These are phyloP conservation scores for Cheirogaleus major DNA, from an alignment of 2,797 vertebrate genomes.

Conservation along the genomic window DNA sequence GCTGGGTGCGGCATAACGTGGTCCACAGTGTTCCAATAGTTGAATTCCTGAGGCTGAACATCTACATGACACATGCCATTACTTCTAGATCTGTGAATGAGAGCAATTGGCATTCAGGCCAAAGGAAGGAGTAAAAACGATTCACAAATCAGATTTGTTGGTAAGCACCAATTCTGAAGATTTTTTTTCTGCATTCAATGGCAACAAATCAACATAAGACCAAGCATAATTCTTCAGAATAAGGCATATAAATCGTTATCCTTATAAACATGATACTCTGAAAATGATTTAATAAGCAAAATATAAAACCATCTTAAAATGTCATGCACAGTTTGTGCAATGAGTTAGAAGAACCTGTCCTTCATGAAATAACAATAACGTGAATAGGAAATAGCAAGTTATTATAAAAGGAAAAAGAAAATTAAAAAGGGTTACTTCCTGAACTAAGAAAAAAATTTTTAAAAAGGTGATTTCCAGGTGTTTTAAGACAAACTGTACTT, in stretches of 20 bases:
- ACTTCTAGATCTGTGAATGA: too few relatives aligned
- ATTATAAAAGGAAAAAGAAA: background rate
- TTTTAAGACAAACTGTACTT: background rate
- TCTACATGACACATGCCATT: rapidly evolving
- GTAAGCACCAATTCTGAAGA: background rate
- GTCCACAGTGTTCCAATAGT: rapidly evolving
- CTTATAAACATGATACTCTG: background rate
- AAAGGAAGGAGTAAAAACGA: rapidly evolving
- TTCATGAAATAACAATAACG: background rate
- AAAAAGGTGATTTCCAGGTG: background rate
- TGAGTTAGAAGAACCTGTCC: background rate
- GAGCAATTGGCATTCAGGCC: background rate
- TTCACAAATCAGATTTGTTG: background rate
- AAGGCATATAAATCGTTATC: background rate
- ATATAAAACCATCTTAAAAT: background rate
- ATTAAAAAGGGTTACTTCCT: background rate
- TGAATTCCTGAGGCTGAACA: rapidly evolving
- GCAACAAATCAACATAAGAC: background rate
- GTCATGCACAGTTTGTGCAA: background rate
- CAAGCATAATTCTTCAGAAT: background rate
- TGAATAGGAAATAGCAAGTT: background rate
- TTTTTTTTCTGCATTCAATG: background rate
- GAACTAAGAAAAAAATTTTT: background rate
- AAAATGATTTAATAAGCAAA: background rate
- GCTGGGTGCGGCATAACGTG: rapidly evolving